A percentile compares a stretch with the other conserved stretches of the same genome.
Conservation (phyloP, 2,797 vertebrate genomes). For the Megaceryle alcyon region DNA sequence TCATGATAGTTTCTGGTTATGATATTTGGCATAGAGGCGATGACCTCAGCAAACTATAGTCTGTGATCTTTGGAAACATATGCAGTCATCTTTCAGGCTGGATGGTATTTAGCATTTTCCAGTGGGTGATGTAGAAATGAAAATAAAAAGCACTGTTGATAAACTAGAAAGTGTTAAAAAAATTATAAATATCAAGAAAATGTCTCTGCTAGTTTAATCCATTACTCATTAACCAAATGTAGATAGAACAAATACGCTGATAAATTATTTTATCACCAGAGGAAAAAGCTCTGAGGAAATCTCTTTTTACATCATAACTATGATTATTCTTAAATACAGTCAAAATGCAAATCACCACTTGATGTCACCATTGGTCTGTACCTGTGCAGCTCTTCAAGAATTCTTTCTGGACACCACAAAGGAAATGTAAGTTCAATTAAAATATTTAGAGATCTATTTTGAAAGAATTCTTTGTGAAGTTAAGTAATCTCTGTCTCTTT, state of each 20-base stretch:
- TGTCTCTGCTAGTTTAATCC: not conserved
- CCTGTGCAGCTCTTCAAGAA: not conserved
- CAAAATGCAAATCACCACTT: slow-evolving; percentile 63
- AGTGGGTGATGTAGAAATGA: not conserved
- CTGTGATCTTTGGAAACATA: not conserved
- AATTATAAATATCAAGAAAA: not conserved
- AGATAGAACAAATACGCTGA: not conserved
- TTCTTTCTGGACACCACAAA: not conserved
- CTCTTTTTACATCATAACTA: not conserved
- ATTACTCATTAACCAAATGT: not conserved
- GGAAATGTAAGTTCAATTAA: not conserved
- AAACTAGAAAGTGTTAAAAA: not conserved
- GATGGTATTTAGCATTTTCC: not conserved
- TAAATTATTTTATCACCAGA: not conserved
- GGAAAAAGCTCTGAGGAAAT: not conserved
- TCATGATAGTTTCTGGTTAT: not conserved
- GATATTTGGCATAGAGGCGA: not conserved
- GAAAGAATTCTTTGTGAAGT: not conserved
- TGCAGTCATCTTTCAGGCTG: not conserved
- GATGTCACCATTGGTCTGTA: slow-evolving; percentile 68
- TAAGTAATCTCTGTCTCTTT: not conserved
- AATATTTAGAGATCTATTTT: not conserved
- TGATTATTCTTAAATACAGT: not conserved
- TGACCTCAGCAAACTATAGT: not conserved
- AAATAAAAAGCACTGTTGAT: not conserved